These are phyloP conservation scores for Papilio gigon DNA, from an alignment of 2,888 invertebrate species.

Conservation along the genomic window DNA sequence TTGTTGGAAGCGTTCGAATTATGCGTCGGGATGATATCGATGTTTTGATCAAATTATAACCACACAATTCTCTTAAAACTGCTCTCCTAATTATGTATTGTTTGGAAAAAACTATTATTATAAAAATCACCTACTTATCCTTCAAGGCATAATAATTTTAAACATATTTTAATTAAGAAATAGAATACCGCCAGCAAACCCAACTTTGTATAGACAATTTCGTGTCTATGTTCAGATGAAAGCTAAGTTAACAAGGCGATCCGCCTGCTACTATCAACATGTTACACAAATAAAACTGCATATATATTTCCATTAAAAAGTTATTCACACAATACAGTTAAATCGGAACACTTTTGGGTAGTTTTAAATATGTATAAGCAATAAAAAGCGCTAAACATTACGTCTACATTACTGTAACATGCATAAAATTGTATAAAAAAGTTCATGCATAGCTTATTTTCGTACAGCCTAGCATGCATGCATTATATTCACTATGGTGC, in stretches of 20 bases:
- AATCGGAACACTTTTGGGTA: conserved; percentile 25
- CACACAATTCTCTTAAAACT: no score
- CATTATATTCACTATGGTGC: conserved; percentile 15
- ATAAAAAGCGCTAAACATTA: conserved; percentile 26
- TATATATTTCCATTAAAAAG: conserved; percentile 10
- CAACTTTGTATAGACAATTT: not conserved
- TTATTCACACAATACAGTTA: conserved; percentile 1
- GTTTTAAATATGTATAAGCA: conserved; percentile 31
- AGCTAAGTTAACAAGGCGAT: conserved; percentile 1
- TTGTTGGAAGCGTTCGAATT: no score
- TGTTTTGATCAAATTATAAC: no score
- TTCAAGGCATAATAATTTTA: not conserved
- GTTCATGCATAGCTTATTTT: conserved; percentile 15
- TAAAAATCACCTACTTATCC: not conserved
- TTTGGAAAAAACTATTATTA: no score
- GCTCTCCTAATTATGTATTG: no score
- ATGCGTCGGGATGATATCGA: no score
- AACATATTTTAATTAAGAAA: not conserved
- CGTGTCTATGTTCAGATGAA: not conserved
- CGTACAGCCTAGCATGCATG: not conserved
- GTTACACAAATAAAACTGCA: conserved; percentile 1
- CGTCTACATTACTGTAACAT: conserved; percentile 32
- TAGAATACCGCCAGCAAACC: not conserved
- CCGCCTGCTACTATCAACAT: not conserved
- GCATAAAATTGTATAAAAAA: conserved; percentile 36